These are phyloP conservation scores for Ischnus inquisitorius DNA, from an alignment of 2,888 invertebrate genomes.

Conservation along the genomic window DNA sequence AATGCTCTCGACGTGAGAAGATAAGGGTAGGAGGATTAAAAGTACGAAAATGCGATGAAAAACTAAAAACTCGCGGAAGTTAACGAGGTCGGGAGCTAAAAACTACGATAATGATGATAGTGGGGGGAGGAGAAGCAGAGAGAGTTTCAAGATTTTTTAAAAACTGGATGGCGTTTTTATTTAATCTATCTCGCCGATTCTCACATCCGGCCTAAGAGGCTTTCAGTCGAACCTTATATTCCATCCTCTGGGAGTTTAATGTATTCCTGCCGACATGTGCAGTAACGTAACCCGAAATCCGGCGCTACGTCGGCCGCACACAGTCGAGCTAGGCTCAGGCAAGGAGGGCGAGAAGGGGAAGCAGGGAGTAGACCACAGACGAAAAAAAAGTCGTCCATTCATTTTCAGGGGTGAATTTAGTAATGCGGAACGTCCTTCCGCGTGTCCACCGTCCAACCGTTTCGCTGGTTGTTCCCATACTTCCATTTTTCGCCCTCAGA, in stretches of 20 bases:
- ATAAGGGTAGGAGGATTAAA: neutral
- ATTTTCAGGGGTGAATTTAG: conserved; percentile 57
- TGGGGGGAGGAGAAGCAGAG: too few species aligned
- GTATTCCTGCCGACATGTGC: conserved; percentile 46
- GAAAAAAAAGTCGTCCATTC: conserved; percentile 50
- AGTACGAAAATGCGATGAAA: neutral
- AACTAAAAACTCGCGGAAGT: neutral
- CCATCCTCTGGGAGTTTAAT: conserved; percentile 29
- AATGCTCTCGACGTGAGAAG: neutral
- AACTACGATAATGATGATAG: conserved; percentile 1
- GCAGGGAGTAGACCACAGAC: neutral
- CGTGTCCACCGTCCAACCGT: conserved; percentile 37
- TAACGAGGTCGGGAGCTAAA: neutral
- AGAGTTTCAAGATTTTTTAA: neutral
- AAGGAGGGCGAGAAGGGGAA: neutral
- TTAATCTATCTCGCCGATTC: neutral
- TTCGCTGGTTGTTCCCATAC: conserved; percentile 21
- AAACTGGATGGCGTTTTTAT: neutral
- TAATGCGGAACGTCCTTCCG: conserved; percentile 57
- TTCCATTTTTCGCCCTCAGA: conserved; percentile 41
- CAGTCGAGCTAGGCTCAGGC: conserved; percentile 11
- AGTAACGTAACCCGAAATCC: conserved; percentile 31
- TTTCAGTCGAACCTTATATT: conserved; percentile 23
- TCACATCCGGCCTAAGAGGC: conserved; percentile 1
- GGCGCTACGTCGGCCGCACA: conserved; percentile 4